A percentile compares a stretch with the other conserved stretches of the same genome.
Evolutionary conservation across 2,888 invertebrate genomes (phyloP).

Genomic region (Isotomurus palustris): DNA sequence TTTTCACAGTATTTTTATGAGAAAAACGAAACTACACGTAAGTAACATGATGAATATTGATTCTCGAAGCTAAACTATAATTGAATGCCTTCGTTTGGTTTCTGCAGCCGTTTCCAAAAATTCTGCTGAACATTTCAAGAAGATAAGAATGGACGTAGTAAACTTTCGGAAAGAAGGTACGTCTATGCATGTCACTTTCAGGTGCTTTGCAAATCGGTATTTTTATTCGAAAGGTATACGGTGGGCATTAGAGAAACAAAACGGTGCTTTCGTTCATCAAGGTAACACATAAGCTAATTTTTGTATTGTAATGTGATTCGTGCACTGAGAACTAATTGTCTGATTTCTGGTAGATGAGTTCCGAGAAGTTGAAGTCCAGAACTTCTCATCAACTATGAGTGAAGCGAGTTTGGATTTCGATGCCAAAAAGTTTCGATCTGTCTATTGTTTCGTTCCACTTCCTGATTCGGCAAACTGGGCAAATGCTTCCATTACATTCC

Average conservation of each 20-base stretch:
- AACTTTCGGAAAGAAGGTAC: constrained; percentile 20
- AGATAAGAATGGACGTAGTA: constrained; percentile 29
- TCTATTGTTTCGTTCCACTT: constrained; percentile 32
- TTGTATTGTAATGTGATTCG: too few relatives aligned
- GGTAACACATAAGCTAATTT: constrained; percentile 8
- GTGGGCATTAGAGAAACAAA: constrained; percentile 28
- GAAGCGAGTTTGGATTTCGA: constrained; percentile 27
- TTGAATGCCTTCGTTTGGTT: not conserved
- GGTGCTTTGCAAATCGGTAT: constrained; percentile 36
- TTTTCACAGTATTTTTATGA: constrained; percentile 32
- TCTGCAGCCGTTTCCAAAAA: constrained; percentile 21
- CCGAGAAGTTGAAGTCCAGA: constrained; percentile 29
- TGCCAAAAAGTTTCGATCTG: constrained; percentile 18
- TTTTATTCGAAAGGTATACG: constrained; percentile 30
- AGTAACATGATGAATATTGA: not conserved
- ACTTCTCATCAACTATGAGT: constrained; percentile 29
- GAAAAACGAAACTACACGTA: constrained; percentile 9
- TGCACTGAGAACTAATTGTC: too few relatives aligned
- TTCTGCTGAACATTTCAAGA: constrained; percentile 20
- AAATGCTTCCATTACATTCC: constrained; percentile 27
- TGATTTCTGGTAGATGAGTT: not conserved
- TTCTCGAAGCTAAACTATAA: not conserved
- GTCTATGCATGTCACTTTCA: constrained; percentile 24
- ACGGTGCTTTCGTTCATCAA: constrained; percentile 27
- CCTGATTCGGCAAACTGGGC: constrained; percentile 27